phyloP scores from a whole-genome alignment of 2,888 invertebrate genomes.

The Ennomos fuscantarius region DNA sequence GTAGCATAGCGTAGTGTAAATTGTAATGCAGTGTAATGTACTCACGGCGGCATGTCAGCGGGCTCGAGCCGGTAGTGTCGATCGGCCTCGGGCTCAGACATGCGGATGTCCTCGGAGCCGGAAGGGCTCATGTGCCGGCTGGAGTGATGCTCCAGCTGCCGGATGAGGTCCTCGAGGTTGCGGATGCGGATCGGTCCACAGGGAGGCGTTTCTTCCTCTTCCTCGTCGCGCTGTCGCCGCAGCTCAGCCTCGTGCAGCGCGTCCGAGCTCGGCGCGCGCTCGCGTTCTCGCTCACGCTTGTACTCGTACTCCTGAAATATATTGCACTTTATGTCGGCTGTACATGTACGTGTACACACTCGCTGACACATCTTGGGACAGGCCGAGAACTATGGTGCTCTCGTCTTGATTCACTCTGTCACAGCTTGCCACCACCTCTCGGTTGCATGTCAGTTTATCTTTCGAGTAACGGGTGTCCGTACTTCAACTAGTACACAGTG shows the following conservation, averaged over 20 bases:
- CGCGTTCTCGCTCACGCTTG: constrained; percentile 86
- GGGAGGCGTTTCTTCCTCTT: constrained; percentile 91
- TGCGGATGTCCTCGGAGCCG: constrained; percentile 94
- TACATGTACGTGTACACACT: no score
- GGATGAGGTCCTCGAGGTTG: constrained; percentile 95
- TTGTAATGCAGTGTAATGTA: constrained; percentile 22
- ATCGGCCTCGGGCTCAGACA: constrained; percentile 96
- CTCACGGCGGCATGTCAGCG: constrained; percentile 79
- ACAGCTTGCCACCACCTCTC: no score
- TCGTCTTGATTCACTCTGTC: no score
- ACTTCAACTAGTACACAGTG: no score
- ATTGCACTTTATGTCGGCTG: neutral
- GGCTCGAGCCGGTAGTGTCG: constrained; percentile 93
- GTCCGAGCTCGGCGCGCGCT: constrained; percentile 89
- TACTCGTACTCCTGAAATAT: constrained; percentile 76
- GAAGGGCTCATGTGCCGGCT: constrained; percentile 95
- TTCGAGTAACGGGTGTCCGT: no score
- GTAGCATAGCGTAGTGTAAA: no score
- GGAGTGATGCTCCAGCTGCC: constrained; percentile 95
- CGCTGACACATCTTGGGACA: no score
- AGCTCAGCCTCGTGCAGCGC: constrained; percentile 90
- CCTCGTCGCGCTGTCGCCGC: constrained; percentile 80
- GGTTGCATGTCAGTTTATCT: no score
- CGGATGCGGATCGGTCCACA: constrained; percentile 95
- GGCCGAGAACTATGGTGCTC: no score